phyloP scores from a whole-genome alignment of 1,140 invertebrate genomes.

The Lepidurus couesii region DNA sequence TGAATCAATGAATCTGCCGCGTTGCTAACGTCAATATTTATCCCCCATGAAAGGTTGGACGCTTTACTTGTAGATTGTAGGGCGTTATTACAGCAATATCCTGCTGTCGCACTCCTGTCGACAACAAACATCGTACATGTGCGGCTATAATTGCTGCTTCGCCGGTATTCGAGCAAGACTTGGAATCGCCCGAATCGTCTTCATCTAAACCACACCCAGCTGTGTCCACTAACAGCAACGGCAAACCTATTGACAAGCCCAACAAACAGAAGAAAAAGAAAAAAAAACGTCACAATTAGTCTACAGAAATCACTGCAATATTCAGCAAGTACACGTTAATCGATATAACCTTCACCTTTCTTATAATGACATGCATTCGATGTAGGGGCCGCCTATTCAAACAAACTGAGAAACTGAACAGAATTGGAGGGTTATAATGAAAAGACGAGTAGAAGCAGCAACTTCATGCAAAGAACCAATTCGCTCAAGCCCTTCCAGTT shows the following conservation, averaged over 20 bases:
- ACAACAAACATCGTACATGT: constrained; percentile 49
- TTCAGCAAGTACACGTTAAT: no score
- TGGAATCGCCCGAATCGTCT: constrained; percentile 48
- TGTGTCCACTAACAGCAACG: constrained; percentile 54
- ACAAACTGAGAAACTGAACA: no score
- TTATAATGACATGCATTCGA: no score
- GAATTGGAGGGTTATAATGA: no score
- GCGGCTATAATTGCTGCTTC: constrained; percentile 52
- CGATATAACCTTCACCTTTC: no score
- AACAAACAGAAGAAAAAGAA: neutral
- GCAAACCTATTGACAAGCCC: constrained; percentile 35
- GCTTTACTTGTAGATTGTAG: constrained; percentile 52
- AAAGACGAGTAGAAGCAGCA: neutral
- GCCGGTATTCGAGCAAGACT: constrained; percentile 54
- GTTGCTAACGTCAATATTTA: no score
- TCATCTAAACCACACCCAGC: constrained; percentile 51
- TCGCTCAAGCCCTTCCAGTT: neutral
- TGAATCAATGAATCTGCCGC: neutral
- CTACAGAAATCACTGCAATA: neutral
- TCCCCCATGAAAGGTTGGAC: no score
- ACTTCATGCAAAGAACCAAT: neutral
- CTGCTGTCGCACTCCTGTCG: constrained; percentile 46
- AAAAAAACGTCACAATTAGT: neutral
- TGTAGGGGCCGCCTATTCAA: no score
- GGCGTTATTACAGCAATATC: constrained; percentile 57